Conservation (phyloP, 2,113 vertebrate species). For the Opisthocomus hoazin region DNA sequence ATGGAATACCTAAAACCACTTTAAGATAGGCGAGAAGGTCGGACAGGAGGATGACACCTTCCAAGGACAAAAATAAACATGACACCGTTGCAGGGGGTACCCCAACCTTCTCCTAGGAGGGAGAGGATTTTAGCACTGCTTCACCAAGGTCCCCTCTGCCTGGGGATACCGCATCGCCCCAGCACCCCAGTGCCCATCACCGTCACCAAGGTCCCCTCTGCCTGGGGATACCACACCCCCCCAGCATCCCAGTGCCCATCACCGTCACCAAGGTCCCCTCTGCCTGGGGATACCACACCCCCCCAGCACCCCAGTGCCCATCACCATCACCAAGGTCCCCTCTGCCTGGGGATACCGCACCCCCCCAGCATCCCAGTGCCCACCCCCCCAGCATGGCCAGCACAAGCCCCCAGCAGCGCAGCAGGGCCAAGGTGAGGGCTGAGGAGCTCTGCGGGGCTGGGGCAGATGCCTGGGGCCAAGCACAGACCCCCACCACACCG, state of each 20-base stretch:
- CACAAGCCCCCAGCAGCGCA: fast-evolving
- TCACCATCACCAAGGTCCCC: background rate
- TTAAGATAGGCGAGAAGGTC: background rate
- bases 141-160: too few species aligned
- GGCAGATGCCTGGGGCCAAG: fast-evolving
- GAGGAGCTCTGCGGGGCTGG: background rate
- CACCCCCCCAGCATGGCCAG: background rate
- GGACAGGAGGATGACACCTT: background rate
- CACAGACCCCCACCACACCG: fast-evolving
- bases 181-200: too few species aligned
- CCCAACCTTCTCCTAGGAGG: too few species aligned
- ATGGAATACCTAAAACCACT: background rate
- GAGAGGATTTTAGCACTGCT: too few species aligned
- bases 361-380: background rate
- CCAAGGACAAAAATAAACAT: background rate
- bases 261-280: too few species aligned
- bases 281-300: too few species aligned
- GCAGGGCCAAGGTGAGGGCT: background rate
- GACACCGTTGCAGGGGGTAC: fast-evolving
- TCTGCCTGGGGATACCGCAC: background rate
- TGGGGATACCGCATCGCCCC: too few species aligned
- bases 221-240: too few species aligned
- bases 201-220: too few species aligned
- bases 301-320: too few species aligned
- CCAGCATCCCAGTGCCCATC: too few species aligned